Conservation (phyloP, 2,888 invertebrate species). For the Drosophila crucigera region DNA sequence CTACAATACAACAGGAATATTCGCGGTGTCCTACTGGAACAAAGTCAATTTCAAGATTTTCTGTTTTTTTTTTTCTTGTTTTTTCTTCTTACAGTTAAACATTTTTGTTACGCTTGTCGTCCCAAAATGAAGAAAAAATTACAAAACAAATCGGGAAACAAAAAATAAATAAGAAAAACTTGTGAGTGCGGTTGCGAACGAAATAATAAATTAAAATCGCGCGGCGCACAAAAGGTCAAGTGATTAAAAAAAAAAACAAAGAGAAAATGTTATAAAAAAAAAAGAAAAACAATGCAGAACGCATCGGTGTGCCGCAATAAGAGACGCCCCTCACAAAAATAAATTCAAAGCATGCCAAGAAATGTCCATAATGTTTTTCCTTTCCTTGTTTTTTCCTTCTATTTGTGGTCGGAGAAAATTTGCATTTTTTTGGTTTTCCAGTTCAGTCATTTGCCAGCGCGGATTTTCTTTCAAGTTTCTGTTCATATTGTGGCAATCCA, state of each 20-base stretch:
- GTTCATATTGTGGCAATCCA: conserved; percentile 20
- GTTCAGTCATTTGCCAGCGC: conserved; percentile 35
- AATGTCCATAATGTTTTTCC: conserved; percentile 36
- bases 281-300: conserved; percentile 3
- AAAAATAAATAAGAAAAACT: conserved; percentile 42
- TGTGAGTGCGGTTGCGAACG: conserved; percentile 64
- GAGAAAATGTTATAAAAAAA: neutral
- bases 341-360: conserved; percentile 37
- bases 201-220: conserved; percentile 75
- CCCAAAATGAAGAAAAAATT: conserved; percentile 31
- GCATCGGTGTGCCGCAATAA: conserved; percentile 18
- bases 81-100: conserved; percentile 66
- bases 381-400: neutral
- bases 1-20: conserved; percentile 28
- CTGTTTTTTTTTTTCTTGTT: conserved; percentile 22
- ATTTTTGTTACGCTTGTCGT: conserved; percentile 66
- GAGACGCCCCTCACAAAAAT: conserved; percentile 13
- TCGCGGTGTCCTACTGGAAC: conserved; percentile 41
- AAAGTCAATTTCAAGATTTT: conserved; percentile 70
- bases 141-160: conserved; percentile 47
- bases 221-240: conserved; percentile 69
- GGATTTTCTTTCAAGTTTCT: conserved; percentile 48
- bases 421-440: conserved; percentile 39
- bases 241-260: conserved; percentile 51
- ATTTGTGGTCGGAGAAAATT: conserved; percentile 30